A percentile compares a stretch with the other conserved stretches of the same genome.
These are phyloP conservation scores for Drosophila melanogaster DNA, from an alignment of 1,140 invertebrate species.

Conservation along the genomic window Release_6_plus_ISO1_MT NC_004354.4:4444001-4444500, in stretches of 20 bases:
- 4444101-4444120: conserved; percentile 38
- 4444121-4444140: conserved; percentile 19
- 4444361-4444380: conserved; percentile 6
- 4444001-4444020: conserved; percentile 13
- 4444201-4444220: no score
- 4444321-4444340: not conserved
- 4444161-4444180: not conserved
- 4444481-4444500: conserved; percentile 54
- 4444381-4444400: not conserved
- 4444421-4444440: conserved; percentile 10
- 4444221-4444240: no score
- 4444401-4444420: not conserved
- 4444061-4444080: conserved; percentile 13
- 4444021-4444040: conserved; percentile 6
- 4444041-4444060: conserved; percentile 6
- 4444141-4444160: conserved; percentile 1
- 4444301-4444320: no score
- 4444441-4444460: conserved; percentile 15
- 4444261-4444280: not conserved
- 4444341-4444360: not conserved
- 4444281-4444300: no score
- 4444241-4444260: not conserved
- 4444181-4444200: not conserved
- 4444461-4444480: conserved; percentile 36
- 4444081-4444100: conserved; percentile 22